Base-by-base conservation (phyloP, 2,113 vertebrate species). In the Acinonyx jubatus region DNA sequence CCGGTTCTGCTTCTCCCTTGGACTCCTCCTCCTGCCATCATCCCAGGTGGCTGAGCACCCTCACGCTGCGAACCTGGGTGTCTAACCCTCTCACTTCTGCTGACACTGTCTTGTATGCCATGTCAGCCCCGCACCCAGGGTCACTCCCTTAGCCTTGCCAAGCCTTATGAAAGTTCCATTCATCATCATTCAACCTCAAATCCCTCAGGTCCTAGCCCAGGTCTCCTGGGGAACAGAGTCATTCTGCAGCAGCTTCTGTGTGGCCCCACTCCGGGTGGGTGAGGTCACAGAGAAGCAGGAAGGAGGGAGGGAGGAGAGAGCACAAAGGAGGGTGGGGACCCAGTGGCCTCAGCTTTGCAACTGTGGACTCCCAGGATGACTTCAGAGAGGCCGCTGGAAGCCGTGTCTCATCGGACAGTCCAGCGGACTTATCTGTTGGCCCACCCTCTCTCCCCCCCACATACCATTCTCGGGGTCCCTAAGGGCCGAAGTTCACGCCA, bases 141-240 rank as follows among this genome's bases (percentile, higher is more conserved):
- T 85, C 41, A 61, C 19, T 78, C 52, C 52, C 71, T 85, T 50
- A 23, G 61, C 31, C 9, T 45, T 36, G 36, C 14, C 52, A 65
- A 36, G 1, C 18, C 65, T 36, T 66, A 4, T 0, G n/a, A 19
- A 73, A 81, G 45, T 33, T 90, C n/a, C 45, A 91, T 45, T 73
- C n/a, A 80, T 12, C 87, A 87, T 57, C 65, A 88, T 33, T 61
- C 57, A 61, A 61, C 57, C 63, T 52, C 81, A 81, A 66, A 71
- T 63, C n/a, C 6, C 29, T 2, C 2, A 38, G 0, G 16, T 36
- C 29, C 15, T 15, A 8, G 5, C 10, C 16, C 18, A 25, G 45
- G 10, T 57, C 23, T 82, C 48, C 55, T 7, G 25, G 88, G 71
- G 87, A 57, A 38, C 7, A 57, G 16, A 66, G 31, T 11, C 18